Percentiles rank a stretch among this genome's conserved stretches.
These are phyloP conservation scores for Saccopteryx leptura DNA, from an alignment of 2,113 vertebrate species.

Conservation along the genomic window DNA sequence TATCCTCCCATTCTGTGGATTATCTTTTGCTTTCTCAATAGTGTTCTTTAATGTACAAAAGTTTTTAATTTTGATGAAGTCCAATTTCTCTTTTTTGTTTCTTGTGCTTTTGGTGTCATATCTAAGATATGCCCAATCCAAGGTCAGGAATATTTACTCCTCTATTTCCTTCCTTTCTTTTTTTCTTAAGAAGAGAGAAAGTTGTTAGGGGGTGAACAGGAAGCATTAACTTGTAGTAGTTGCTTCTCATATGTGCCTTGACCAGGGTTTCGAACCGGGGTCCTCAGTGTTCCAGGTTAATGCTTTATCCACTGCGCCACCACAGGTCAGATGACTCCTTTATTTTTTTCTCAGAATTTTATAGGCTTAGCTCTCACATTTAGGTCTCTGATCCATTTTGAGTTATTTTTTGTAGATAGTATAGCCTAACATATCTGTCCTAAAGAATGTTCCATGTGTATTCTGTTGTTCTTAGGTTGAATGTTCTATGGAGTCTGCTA, in stretches of 20 bases:
- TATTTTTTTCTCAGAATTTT: neutral
- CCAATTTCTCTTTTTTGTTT: neutral
- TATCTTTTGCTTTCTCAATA: neutral
- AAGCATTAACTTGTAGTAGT: too few species aligned
- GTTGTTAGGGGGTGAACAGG: too few species aligned
- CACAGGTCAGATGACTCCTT: neutral
- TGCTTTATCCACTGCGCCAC: too few species aligned
- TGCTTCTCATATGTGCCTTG: too few species aligned
- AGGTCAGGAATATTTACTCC: neutral
- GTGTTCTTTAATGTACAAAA: neutral
- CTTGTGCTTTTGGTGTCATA: neutral
- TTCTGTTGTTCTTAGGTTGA: neutral
- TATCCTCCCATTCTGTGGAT: too few species aligned
- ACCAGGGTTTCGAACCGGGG: too few species aligned
- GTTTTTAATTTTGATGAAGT: neutral
- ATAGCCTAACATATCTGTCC: neutral
- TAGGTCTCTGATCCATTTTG: neutral
- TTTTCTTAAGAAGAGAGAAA: too few species aligned
- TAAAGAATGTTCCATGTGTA: neutral
- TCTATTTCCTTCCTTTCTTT: neutral
- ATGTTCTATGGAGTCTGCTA: neutral
- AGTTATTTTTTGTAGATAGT: too few species aligned
- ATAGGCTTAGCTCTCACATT: neutral
- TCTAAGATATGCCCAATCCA: neutral
- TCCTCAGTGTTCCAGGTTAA: too few species aligned